Conservation (phyloP, 1,140 invertebrate species). For the Brachionus plicatilis region DNA sequence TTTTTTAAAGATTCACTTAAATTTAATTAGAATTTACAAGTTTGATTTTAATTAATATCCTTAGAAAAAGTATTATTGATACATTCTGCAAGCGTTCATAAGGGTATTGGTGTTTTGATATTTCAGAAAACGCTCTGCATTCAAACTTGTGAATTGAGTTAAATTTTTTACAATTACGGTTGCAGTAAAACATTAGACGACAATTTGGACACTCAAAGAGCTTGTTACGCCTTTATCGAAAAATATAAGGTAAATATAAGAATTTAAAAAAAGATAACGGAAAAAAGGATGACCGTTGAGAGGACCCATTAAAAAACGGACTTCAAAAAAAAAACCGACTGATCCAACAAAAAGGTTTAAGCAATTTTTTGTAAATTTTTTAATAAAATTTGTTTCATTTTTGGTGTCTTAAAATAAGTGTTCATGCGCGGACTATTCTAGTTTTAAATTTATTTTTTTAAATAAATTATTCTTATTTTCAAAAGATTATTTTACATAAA, state of each 20-base stretch:
- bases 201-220: neutral
- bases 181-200: neutral
- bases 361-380: too few relatives aligned
- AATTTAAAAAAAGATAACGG: neutral
- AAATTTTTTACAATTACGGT: neutral
- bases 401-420: too few relatives aligned
- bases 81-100: neutral
- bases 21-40: neutral
- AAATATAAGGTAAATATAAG: neutral
- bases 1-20: neutral
- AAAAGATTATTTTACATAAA: too few relatives aligned
- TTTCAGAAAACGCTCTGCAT: neutral
- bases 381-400: too few relatives aligned
- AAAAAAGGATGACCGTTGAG: too few relatives aligned
- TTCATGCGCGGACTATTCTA: too few relatives aligned
- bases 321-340: too few relatives aligned
- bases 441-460: too few relatives aligned
- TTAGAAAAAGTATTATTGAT: neutral
- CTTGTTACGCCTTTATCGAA: neutral
- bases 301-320: too few relatives aligned
- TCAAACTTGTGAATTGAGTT: neutral
- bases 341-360: too few relatives aligned
- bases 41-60: neutral
- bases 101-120: neutral
- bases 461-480: too few relatives aligned